A percentile compares a stretch with the other conserved stretches of the same genome.
Evolutionary conservation across 2,888 invertebrate genomes (phyloP).

Genomic region (Podabrus alpinus): DNA sequence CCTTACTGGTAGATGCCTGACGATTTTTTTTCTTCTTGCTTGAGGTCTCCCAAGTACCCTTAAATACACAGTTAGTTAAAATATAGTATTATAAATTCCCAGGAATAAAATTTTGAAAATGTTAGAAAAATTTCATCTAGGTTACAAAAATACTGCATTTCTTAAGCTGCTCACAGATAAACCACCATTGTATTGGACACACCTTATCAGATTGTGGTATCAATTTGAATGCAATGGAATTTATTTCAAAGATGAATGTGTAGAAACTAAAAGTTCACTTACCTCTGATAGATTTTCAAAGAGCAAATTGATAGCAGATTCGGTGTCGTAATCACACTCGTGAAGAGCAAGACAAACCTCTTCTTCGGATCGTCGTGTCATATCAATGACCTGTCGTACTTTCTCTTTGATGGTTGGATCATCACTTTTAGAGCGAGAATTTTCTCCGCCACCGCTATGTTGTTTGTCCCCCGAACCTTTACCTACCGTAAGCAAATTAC

Average conservation of each 20-base stretch:
- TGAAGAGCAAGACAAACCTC: slow-evolving; percentile 91
- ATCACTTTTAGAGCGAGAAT: slow-evolving; percentile 53
- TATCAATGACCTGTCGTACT: slow-evolving; percentile 85
- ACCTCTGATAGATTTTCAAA: slow-evolving; percentile 68
- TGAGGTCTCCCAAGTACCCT: slow-evolving; percentile 85
- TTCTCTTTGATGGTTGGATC: slow-evolving; percentile 67
- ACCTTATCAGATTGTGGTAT: background rate
- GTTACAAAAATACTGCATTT: background rate
- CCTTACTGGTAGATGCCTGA: slow-evolving; percentile 58
- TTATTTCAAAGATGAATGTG: background rate
- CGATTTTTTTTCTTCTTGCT: slow-evolving; percentile 86
- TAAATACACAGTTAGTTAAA: slow-evolving; percentile 31
- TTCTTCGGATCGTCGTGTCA: slow-evolving; percentile 87
- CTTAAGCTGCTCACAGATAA: background rate
- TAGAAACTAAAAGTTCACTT: background rate
- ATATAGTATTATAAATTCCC: no score
- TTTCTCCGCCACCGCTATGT: slow-evolving; percentile 44
- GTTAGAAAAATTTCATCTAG: background rate
- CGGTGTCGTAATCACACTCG: slow-evolving; percentile 89
- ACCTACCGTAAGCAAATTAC: slow-evolving; percentile 33
- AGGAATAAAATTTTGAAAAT: background rate
- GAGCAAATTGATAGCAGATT: slow-evolving; percentile 79
- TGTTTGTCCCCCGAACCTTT: slow-evolving; percentile 50
- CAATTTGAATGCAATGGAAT: background rate
- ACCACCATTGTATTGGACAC: background rate